Base-by-base conservation (phyloP, 2,888 invertebrate species). In the Nomada fucata region DNA sequence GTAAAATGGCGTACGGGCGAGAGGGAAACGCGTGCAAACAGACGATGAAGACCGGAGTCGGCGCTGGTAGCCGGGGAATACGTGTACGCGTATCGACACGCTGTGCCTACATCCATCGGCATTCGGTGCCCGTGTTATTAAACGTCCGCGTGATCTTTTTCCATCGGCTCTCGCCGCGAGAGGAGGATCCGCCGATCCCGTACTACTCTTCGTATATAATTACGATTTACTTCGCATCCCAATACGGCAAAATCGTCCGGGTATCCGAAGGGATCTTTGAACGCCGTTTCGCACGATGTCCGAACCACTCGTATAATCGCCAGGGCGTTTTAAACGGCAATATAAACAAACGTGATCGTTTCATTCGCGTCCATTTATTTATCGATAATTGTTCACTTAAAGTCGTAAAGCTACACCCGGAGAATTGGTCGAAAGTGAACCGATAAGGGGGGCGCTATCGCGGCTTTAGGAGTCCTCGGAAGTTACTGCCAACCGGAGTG, bases 61-160 rank as follows among this genome's bases (percentile, higher is more conserved):
- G 53, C 36, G 47, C 42, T 55, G 44, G 75, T 75, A 44, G 55
- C 55, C 15, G 47, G 23, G 15, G 64, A 57, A 10, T 23, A 13
- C 53, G 26, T 13, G 77, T 63, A 72, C 70, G 70, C 69, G 50
- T 64, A 65, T 59, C 52, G 52, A 65, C 68, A 57, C 67, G 73
- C 63, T 80, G 68, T 79, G 69, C 76, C 65, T 75, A 73, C 59
- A 81, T 76, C 86, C 86, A 81, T 86, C 86, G 83, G 86, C 83
- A 86, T 86, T 86, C 83, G 86, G 85, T 84, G 77, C 76, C 85
- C 83, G 85, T 87, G 87, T 87, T 87, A 85, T 87, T 87, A 87
- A 87, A 87, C 84, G 87, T 87, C 84, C 80, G 85, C 73, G 86
- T 82, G 83, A 87, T 85, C 85, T 87, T 85, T 87, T 87, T 86